Base-by-base conservation (phyloP, 2,888 invertebrate species). In the Apamea sordens region DNA sequence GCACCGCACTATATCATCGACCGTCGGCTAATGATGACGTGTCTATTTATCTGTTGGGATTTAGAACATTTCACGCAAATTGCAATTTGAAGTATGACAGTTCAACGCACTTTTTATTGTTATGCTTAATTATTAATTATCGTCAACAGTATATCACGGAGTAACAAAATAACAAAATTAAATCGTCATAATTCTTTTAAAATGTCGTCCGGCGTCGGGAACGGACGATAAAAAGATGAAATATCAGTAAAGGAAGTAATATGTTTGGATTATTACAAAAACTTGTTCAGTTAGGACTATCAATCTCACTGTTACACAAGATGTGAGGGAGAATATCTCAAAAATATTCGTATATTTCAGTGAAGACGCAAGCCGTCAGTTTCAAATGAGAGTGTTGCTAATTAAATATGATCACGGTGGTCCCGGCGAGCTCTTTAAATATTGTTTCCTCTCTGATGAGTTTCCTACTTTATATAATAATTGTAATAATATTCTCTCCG, bases 1-100 rank as follows among this genome's bases (percentile, higher is more conserved):
- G 88, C 88, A 88, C 90, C 75, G 94, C 95, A 95, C 94, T 96
- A 93, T 95, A 94, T 97, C 96, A 96, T 95, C 93, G 90, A 90
- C 91, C 90, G 93, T 94, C 93, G 93, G 93, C 93, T 93, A 93
- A 95, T 93, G 94, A 94, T 94, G 95, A 96, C 95, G 95, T 94
- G 93, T 95, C 93, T 94, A 94, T 96, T 95, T 93, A 93, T 94
- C 93, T 92, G 92, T 90, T 90, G 84, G 92, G 93, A 92, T 94
- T 93, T 93, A 93, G 92, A 92, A 91, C 91, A 91, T 93, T 94
- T 94, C 92, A 91, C 92, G 90, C 93, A 93, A 94, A 94, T 94
- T 93, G 94, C 92, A 92, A 91, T 90, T 93, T 93, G 93, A 93
- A 92, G 93, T 92, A 93, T 93, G 91, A 88, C 91, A 93, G 95